Conservation (phyloP, 1,140 invertebrate genomes). For the Araneus ventricosus region DNA sequence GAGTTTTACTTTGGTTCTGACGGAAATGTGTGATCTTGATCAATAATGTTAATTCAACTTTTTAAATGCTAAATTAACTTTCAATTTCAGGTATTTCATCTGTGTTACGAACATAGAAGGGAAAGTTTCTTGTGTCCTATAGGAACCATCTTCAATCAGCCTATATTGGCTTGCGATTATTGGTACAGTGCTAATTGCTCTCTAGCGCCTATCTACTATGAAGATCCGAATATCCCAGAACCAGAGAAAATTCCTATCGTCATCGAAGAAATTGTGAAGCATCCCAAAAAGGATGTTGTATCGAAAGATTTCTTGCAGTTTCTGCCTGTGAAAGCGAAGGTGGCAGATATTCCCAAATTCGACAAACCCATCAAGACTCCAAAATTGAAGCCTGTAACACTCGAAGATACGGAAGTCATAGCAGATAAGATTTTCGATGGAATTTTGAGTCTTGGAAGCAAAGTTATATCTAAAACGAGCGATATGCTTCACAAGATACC, state of each 20-base stretch:
- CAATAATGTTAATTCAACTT: background rate
- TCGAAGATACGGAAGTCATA: background rate
- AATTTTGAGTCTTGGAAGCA: background rate
- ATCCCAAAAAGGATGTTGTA: background rate
- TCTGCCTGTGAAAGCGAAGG: constrained; percentile 60
- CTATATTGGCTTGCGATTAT: constrained; percentile 77
- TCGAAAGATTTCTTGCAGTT: background rate
- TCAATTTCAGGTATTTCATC: constrained; percentile 76
- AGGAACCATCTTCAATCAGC: constrained; percentile 92
- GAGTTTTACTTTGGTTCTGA: too few species aligned
- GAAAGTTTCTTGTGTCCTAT: constrained; percentile 93
- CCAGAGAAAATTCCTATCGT: background rate
- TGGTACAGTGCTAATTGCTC: constrained; percentile 75
- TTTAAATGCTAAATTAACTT: background rate
- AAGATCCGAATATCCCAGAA: background rate
- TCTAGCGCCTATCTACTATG: constrained; percentile 24
- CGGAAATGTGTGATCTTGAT: too few species aligned
- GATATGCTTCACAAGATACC: background rate
- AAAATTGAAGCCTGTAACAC: background rate
- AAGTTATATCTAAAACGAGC: background rate
- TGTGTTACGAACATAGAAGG: constrained; percentile 85
- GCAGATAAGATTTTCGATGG: background rate
- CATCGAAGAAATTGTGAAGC: background rate
- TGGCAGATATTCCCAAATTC: constrained; percentile 9
- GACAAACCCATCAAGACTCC: background rate